These are phyloP conservation scores for Crotophaga sulcirostris DNA, from an alignment of 2,113 vertebrate genomes.

Conservation along the genomic window DNA sequence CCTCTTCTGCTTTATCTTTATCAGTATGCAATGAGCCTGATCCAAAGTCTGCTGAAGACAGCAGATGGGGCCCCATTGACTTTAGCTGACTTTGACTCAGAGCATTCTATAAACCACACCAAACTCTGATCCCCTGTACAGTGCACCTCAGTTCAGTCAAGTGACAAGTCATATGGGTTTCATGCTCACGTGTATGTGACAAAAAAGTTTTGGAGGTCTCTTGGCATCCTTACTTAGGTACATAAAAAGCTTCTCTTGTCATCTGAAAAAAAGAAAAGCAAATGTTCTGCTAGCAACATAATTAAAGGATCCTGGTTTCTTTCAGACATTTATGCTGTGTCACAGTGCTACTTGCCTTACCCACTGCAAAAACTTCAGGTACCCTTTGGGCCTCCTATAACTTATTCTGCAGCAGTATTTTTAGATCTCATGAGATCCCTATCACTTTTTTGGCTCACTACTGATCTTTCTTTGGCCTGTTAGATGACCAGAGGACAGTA, in stretches of 20 bases:
- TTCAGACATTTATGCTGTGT: not conserved
- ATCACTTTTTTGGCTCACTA: not conserved
- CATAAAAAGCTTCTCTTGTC: not conserved
- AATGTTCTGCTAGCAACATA: not conserved
- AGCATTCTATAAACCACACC: not conserved
- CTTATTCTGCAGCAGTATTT: not conserved
- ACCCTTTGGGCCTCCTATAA: not conserved
- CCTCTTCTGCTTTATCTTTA: constrained; percentile 34
- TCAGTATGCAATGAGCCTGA: constrained; percentile 35
- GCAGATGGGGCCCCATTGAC: not conserved
- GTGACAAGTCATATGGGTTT: not conserved
- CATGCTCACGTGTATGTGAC: not conserved
- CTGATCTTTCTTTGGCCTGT: not conserved
- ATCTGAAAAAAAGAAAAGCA: not conserved
- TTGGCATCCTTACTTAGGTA: not conserved
- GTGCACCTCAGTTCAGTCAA: not conserved
- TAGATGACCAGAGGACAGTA: not conserved
- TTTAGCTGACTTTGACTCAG: constrained; percentile 37
- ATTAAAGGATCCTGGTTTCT: not conserved
- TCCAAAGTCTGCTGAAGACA: constrained; percentile 47
- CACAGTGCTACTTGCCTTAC: not conserved
- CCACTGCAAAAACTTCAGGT: not conserved
- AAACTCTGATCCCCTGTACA: not conserved
- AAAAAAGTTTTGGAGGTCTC: not conserved
- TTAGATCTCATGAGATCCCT: not conserved